Base-by-base conservation (phyloP, 2,888 invertebrate genomes). In the Criorhina ranunculi region DNA sequence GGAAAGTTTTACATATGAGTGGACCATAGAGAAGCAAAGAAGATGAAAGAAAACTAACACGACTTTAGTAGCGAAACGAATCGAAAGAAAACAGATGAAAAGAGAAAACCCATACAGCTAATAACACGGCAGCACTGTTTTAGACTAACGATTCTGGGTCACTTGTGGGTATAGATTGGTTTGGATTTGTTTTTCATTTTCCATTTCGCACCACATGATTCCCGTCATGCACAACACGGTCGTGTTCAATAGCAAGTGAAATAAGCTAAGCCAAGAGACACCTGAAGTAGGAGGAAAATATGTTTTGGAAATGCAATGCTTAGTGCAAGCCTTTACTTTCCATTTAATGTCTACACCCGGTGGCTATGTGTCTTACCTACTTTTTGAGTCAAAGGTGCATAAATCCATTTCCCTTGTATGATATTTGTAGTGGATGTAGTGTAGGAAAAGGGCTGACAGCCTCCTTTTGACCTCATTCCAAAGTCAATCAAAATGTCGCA, bases 91-190 rank as follows among this genome's bases (percentile, higher is more conserved):
- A 70, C 59, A 12, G 44, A 44, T 57, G 55, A 57, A 67, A 70
- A 57, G 69, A 59, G 70, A 70, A 70, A 70, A 69, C 57, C 24
- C 69, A 55, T 7, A 46, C 4, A 44, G 31, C 9, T 29, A 31
- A 51, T 51, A 55, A 15, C 5, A 33, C 33, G 11, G 33, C 33
- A 0, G 33, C 46, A 35, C 3, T 46, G 19, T 44, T 2, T 12
- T 35, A 37, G 37, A 37, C 35, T n/a, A 29, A 19, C 35, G 24
- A 66, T 66, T 66, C 37, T 66, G 51, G 66, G 66, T 66, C 66
- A 66, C 19, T 62, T 19, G 62, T 44, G 31, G 11, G 29, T 15
- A 29, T 44, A 15, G 29, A 33, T 24, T 17, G 42, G 31, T 24
- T 60, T 40, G 42, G 31, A 12, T 44, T 60, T 42, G 42, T 19